Percentiles rank a stretch among this genome's conserved stretches.
These are phyloP conservation scores for Drosophila bunnanda DNA, from an alignment of 2,888 invertebrate genomes.

Conservation along the genomic window DNA sequence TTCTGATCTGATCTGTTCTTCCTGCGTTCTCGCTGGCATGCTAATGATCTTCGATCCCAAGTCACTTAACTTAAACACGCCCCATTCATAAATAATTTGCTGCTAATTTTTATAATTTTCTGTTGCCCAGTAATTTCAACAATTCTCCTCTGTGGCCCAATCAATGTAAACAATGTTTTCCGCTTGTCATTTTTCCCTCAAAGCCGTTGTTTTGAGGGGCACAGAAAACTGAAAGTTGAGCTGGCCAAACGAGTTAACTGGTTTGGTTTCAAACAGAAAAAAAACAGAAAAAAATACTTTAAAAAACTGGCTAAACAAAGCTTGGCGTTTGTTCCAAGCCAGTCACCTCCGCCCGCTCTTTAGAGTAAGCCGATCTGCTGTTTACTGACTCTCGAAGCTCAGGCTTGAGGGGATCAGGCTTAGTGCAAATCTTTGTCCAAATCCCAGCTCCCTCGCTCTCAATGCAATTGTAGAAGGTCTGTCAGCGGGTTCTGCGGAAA, in stretches of 20 bases:
- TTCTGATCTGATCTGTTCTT: constrained; percentile 2
- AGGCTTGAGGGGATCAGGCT: constrained; percentile 14
- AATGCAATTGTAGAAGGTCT: constrained; percentile 38
- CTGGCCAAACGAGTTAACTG: constrained; percentile 55
- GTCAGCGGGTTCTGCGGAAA: constrained; percentile 22
- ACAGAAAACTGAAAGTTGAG: constrained; percentile 70
- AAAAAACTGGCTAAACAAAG: constrained; percentile 43
- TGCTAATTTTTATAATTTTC: constrained; percentile 57
- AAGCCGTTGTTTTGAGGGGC: constrained; percentile 2
- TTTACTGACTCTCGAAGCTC: constrained; percentile 42
- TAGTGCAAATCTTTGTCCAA: constrained; percentile 29
- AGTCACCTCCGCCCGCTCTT: constrained; percentile 8
- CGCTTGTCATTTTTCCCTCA: constrained; percentile 45
- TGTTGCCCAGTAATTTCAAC: constrained; percentile 23
- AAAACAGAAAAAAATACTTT: too few relatives aligned
- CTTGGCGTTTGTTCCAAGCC: constrained; percentile 34
- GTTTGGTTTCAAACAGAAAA: constrained; percentile 42
- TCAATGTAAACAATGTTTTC: constrained; percentile 51
- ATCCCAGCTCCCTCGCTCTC: constrained; percentile 17
- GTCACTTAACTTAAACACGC: constrained; percentile 27
- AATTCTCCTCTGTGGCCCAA: constrained; percentile 21
- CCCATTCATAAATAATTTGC: constrained; percentile 61
- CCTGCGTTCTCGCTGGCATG: constrained; percentile 24
- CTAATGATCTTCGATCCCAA: constrained; percentile 35
- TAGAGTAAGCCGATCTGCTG: constrained; percentile 40